Evolutionary conservation across 1,140 invertebrate genomes (phyloP).

Genomic region (Latrodectus geometricus): DNA sequence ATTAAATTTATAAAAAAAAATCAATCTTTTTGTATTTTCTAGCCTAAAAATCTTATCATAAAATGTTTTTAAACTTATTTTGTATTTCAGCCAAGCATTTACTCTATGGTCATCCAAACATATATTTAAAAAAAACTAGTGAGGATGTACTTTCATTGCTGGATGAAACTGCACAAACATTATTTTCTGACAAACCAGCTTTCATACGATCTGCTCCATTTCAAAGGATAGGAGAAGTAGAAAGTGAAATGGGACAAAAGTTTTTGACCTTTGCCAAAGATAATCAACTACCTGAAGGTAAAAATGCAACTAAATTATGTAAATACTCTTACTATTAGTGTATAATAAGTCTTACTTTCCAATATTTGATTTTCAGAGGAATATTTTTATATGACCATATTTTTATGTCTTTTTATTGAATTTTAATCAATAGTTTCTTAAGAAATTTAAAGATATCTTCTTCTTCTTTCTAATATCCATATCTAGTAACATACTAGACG

Average conservation of each 20-base stretch:
- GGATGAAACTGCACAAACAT: background rate
- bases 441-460: too few relatives aligned
- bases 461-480: too few relatives aligned
- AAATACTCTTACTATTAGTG: too few relatives aligned
- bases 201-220: background rate
- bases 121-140: background rate
- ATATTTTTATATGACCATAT: too few relatives aligned
- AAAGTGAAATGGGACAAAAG: background rate
- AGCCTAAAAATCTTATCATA: too few relatives aligned
- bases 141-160: background rate
- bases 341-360: too few relatives aligned
- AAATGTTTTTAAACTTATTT: background rate
- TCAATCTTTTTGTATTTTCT: too few relatives aligned
- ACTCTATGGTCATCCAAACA: slow-evolving; percentile 5
- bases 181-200: slow-evolving; percentile 2
- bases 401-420: too few relatives aligned
- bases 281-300: slow-evolving; percentile 1
- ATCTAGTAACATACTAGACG: too few relatives aligned
- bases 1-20: too few relatives aligned
- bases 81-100: slow-evolving; percentile 19
- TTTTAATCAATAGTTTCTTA: too few relatives aligned
- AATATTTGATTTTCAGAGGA: too few relatives aligned
- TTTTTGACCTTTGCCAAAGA: slow-evolving; percentile 5
- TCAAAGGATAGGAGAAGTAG: background rate
- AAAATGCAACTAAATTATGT: background rate